These are phyloP conservation scores for Peromyscus nudipes DNA, from an alignment of 2,797 vertebrate species.

Conservation along the genomic window DNA sequence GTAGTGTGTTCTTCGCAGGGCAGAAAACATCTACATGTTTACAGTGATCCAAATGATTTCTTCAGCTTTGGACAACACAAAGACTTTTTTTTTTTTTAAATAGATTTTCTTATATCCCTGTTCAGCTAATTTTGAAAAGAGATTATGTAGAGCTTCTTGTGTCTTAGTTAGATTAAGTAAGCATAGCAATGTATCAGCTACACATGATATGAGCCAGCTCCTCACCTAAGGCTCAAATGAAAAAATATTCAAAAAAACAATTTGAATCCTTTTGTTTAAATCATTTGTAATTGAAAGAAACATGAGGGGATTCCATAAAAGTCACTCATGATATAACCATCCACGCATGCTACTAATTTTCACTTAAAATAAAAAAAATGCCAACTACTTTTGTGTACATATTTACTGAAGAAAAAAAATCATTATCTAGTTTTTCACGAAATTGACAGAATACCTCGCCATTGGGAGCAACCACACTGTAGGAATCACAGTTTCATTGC, in stretches of 20 bases:
- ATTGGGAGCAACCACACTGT: background rate
- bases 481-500: background rate
- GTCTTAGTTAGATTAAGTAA: background rate
- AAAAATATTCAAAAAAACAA: background rate
- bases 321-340: background rate
- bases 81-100: background rate
- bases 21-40: background rate
- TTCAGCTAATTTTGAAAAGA: constrained; percentile 17
- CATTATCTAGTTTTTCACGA: background rate
- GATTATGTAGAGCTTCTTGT: background rate
- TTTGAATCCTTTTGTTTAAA: background rate
- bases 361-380: background rate
- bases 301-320: background rate
- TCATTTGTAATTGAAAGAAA: background rate
- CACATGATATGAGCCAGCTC: background rate
- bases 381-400: background rate
- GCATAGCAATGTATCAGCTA: background rate
- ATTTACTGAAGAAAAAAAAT: background rate
- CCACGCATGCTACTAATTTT: background rate
- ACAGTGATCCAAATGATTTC: background rate
- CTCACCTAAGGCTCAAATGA: background rate
- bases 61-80: background rate
- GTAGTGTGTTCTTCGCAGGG: background rate
- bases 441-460: background rate
- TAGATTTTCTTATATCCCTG: background rate